Evolutionary conservation across 2,113 vertebrate species (phyloP).

Genomic region (Xiphias gladius): DNA sequence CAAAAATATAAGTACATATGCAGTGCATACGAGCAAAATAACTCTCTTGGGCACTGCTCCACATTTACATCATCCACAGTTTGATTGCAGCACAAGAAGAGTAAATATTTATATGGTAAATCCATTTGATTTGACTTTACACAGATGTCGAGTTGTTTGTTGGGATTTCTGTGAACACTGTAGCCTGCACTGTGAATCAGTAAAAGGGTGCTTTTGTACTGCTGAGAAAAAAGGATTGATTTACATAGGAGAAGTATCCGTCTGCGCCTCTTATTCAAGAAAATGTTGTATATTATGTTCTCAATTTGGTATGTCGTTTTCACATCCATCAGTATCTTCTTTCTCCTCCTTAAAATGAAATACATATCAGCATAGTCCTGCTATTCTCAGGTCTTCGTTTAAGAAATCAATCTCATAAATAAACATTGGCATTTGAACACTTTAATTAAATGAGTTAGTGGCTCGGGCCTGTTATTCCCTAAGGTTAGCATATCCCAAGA

Average conservation of each 20-base stretch:
- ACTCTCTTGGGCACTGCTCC: slow-evolving; percentile 35
- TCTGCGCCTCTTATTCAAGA: neutral
- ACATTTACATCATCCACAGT: slow-evolving; percentile 26
- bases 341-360: slow-evolving; percentile 21
- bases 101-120: slow-evolving; percentile 44
- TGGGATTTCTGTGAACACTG: slow-evolving; percentile 21
- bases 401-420: slow-evolving; percentile 72
- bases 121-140: slow-evolving; percentile 46
- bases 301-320: neutral
- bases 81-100: slow-evolving; percentile 32
- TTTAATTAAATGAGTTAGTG: slow-evolving; percentile 71
- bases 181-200: slow-evolving; percentile 5
- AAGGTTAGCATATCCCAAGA: slow-evolving; percentile 63
- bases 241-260: neutral
- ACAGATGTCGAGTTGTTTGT: slow-evolving; percentile 35
- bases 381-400: slow-evolving; percentile 55
- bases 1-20: slow-evolving; percentile 3
- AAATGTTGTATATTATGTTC: neutral
- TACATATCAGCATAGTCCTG: slow-evolving; percentile 10
- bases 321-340: neutral
- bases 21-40: neutral
- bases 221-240: neutral
- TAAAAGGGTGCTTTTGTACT: neutral
- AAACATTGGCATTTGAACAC: slow-evolving; percentile 62
- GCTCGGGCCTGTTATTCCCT: slow-evolving; percentile 56